phyloP scores from a whole-genome alignment of 2,113 vertebrate genomes.

The Camelus bactrianus region DNA sequence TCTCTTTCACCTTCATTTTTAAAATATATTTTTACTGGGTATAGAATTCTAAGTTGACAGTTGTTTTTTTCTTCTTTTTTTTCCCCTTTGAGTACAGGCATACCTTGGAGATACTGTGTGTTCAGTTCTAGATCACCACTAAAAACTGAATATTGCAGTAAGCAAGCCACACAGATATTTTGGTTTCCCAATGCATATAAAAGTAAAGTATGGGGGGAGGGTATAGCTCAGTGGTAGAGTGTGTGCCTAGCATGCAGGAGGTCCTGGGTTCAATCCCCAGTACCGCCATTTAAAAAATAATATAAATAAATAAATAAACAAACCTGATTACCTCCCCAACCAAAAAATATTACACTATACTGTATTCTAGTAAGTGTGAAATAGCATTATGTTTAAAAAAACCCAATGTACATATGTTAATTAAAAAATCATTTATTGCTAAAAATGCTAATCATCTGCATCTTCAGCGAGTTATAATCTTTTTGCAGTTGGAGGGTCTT shows the following conservation, averaged over 20 bases:
- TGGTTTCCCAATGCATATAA: not conserved
- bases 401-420: not conserved
- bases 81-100: not conserved
- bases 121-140: accelerated
- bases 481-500: not conserved
- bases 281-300: too few species aligned
- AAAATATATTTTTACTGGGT: not conserved
- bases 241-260: too few species aligned
- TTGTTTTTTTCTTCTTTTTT: not conserved
- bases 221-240: too few species aligned
- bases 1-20: not conserved
- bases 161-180: not conserved
- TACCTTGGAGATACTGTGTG: not conserved
- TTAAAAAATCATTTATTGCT: not conserved
- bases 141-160: not conserved
- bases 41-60: conserved; percentile 22
- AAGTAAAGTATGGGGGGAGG: not conserved
- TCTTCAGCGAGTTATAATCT: not conserved
- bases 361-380: not conserved
- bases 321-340: too few species aligned
- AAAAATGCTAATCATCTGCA: not conserved
- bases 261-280: too few species aligned
- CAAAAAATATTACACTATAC: not conserved
- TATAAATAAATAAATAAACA: too few species aligned
- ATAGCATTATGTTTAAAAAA: not conserved